Evolutionary conservation across 1,140 invertebrate species (phyloP), one percentile per base, ranked within the genome.

Genomic region (Pachyrhynchus sulphureomaculatus): DNA sequence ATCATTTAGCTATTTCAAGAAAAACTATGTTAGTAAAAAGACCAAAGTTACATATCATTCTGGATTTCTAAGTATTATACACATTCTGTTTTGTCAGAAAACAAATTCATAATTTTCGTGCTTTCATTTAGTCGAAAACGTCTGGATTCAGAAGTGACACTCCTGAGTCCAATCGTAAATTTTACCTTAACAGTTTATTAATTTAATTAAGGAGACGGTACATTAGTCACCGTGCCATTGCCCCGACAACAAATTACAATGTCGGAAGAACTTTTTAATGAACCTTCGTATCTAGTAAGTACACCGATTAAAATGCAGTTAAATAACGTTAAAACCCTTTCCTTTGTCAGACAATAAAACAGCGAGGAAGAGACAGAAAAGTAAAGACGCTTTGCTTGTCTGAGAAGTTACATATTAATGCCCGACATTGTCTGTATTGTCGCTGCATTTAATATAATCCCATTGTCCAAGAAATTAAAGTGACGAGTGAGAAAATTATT

Each of bases 361-460:
- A 33, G 10, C 55, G 44, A 39, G 44, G n/a, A n/a, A 58, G 32
- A 58, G 55, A 20, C 44, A 49, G 45, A 49, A 49, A 47, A 18
- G 44, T 44, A 44, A 56, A 56, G 53, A 56, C 55, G 42, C 41
- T 58, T 49, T 48, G 39, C 44, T 48, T 48, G 55, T 58, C 55
- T 58, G 45, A 32, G 44, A 58, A 58, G 55, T 58, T 58, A 58
- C 55, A 58, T 58, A 58, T 58, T 58, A 58, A 58, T 58, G 55
- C 48, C 44, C 39, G 34, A 58, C 55, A 58, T 58, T 58, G 55
- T 58, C 55, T 58, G 55, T 33, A 39, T 48, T 58, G 55, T 49
- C 44, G 44, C 33, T 49, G 55, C 45, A 49, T 58, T 58, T 58
- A 48, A 48, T 41, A 37, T 48, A 17, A 58, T 58, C 39, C 55